These are phyloP conservation scores for Procambarus clarkii DNA, from an alignment of 1,140 invertebrate species.

Conservation along the genomic window DNA sequence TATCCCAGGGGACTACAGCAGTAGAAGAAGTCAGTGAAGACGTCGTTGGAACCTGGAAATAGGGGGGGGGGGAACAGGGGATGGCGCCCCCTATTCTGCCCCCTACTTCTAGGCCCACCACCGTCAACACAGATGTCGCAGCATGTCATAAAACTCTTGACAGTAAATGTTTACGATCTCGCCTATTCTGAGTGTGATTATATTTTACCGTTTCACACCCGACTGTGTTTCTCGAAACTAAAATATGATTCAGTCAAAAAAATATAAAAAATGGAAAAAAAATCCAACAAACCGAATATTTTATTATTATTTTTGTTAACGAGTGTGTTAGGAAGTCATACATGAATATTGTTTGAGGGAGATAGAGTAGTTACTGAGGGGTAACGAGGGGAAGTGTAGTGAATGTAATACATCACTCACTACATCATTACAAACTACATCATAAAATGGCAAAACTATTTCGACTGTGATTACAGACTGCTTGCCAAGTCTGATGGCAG, in stretches of 20 bases:
- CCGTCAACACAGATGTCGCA: not conserved
- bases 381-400: too few species aligned
- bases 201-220: not conserved
- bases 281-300: too few species aligned
- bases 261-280: too few species aligned
- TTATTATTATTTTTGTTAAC: too few species aligned
- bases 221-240: not conserved
- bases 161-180: not conserved
- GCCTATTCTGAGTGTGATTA: not conserved
- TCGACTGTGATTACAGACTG: not conserved
- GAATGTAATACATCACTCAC: not conserved
- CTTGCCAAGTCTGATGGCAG: not conserved
- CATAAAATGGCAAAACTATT: conserved; percentile 5
- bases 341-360: not conserved
- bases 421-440: not conserved
- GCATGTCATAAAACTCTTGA: not conserved
- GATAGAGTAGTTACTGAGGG: not conserved
- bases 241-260: too few species aligned
- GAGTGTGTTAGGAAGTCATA: too few species aligned
- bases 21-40: too few species aligned
- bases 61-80: not conserved
- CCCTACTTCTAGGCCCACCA: not conserved
- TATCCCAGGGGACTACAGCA: too few species aligned
- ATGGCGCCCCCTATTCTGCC: not conserved
- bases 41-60: not conserved